Conservation (phyloP, 2,888 invertebrate species). For the Elaeidobius kamerunicus region DNA sequence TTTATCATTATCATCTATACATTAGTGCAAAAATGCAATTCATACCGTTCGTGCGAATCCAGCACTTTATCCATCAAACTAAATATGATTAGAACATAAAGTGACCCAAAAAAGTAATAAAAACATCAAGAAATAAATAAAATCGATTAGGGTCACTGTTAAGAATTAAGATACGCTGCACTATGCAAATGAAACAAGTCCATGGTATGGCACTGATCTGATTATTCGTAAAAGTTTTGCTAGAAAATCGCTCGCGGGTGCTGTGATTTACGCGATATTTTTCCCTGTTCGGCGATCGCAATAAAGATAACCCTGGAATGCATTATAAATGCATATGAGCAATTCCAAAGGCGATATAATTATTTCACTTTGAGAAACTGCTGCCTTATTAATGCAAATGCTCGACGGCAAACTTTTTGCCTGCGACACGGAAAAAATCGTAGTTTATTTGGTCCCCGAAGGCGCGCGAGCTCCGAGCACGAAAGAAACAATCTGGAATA, state of each 20-base stretch:
- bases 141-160: too few relatives aligned
- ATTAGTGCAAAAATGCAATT: too few relatives aligned
- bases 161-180: slow-evolving; percentile 11
- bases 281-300: slow-evolving; percentile 17
- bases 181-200: slow-evolving; percentile 6
- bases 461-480: slow-evolving; percentile 1
- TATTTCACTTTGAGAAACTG: slow-evolving; percentile 14
- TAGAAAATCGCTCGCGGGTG: slow-evolving; percentile 8
- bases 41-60: too few relatives aligned
- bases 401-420: slow-evolving; percentile 3
- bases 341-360: slow-evolving; percentile 15
- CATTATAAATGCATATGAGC: slow-evolving; percentile 27
- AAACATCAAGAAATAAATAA: too few relatives aligned
- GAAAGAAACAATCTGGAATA: too few relatives aligned
- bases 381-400: slow-evolving; percentile 17
- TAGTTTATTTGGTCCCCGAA: background rate
- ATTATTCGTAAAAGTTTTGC: slow-evolving; percentile 22
- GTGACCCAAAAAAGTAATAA: too few relatives aligned
- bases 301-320: slow-evolving; percentile 24
- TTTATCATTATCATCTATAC: too few relatives aligned
- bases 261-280: slow-evolving; percentile 16
- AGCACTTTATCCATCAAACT: too few relatives aligned
- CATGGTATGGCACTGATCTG: background rate
- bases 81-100: too few relatives aligned
- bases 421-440: slow-evolving; percentile 2